Evolutionary conservation across 2,797 vertebrate genomes (phyloP).

Genomic region (Hoplostethus atlanticus): DNA sequence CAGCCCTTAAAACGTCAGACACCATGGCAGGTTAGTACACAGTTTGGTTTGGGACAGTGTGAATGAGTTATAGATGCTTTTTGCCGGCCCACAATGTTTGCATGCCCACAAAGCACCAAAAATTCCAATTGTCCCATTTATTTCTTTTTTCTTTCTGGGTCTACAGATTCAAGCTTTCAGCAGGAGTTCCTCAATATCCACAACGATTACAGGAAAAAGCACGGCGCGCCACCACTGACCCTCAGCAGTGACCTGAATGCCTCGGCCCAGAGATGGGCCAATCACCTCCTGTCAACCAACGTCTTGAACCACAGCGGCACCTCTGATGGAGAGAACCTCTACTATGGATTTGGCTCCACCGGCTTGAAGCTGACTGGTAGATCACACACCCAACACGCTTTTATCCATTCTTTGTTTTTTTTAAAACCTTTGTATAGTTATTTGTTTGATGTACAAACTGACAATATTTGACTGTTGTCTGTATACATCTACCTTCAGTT

Average conservation of each 20-base stretch:
- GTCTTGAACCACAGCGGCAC: constrained; percentile 63
- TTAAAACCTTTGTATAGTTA: neutral
- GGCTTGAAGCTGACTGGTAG: constrained; percentile 53
- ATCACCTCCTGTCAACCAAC: constrained; percentile 44
- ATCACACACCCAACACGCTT: neutral
- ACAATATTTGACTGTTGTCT: too few relatives aligned
- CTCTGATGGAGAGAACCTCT: constrained; percentile 78
- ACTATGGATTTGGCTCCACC: constrained; percentile 34
- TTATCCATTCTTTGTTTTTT: too few relatives aligned
- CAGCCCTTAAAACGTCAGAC: constrained; percentile 18
- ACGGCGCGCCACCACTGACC: constrained; percentile 56
- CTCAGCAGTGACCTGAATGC: constrained; percentile 49
- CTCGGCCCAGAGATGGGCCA: constrained; percentile 77
- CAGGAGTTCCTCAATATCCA: constrained; percentile 77
- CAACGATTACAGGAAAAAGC: constrained; percentile 72
- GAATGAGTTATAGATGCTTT: too few relatives aligned
- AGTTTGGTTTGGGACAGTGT: neutral
- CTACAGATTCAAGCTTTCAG: constrained; percentile 65
- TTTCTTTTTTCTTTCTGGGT: neutral
- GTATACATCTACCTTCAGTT: too few relatives aligned
- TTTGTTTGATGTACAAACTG: neutral
- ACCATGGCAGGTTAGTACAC: constrained; percentile 72
- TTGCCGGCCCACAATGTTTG: too few relatives aligned
- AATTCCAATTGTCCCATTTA: neutral
- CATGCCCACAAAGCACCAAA: neutral